Evolutionary conservation across 2,797 vertebrate genomes (phyloP).

Genomic region (Pipistrellus pipistrellus): DNA sequence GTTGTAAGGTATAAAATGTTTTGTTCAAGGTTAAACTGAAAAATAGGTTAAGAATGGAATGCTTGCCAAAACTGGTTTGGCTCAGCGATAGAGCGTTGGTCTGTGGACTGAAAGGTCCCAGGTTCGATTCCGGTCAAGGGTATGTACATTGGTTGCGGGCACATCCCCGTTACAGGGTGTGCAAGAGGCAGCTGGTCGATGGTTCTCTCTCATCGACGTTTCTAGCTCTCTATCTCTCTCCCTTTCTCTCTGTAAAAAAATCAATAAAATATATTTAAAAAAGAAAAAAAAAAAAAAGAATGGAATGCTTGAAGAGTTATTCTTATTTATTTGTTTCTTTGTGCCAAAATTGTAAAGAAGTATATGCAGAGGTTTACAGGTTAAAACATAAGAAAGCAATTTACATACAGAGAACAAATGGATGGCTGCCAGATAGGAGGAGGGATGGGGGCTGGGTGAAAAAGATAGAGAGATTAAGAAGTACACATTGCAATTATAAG

Average conservation of each 20-base stretch:
- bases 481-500: not conserved
- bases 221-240: too few species aligned
- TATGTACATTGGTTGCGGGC: too few species aligned
- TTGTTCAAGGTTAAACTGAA: conserved; percentile 27
- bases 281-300: not conserved
- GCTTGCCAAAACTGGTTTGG: not conserved
- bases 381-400: not conserved
- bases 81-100: too few species aligned
- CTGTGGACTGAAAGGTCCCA: too few species aligned
- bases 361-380: not conserved
- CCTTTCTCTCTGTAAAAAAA: too few species aligned
- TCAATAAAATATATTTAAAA: too few species aligned
- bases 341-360: conserved; percentile 7
- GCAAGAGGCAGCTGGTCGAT: too few species aligned
- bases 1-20: not conserved
- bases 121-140: too few species aligned
- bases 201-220: too few species aligned
- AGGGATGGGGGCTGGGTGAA: not conserved
- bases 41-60: conserved; percentile 58
- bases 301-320: conserved; percentile 36
- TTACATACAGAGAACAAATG: not conserved
- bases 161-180: too few species aligned
- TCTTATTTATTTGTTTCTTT: conserved; percentile 28
- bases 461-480: not conserved
- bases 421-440: not conserved